Percentiles rank a stretch among this genome's conserved stretches.
Conservation (phyloP, 2,888 invertebrate species). For the Agrotis segetum region DNA sequence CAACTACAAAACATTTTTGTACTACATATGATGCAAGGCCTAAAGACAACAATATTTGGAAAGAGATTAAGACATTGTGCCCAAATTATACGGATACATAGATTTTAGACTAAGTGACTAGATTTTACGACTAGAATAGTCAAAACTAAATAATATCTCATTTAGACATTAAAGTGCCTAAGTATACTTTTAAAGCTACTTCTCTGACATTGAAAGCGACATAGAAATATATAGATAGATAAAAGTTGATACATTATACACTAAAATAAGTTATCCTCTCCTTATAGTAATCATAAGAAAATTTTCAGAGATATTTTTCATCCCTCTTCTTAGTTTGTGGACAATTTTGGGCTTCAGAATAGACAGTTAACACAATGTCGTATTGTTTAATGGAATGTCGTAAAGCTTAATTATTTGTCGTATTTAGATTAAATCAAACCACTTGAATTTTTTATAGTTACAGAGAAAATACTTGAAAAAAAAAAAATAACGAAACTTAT, state of each 20-base stretch:
- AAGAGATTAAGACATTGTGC: constrained; percentile 64
- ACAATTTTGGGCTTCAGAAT: constrained; percentile 50
- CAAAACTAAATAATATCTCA: constrained; percentile 67
- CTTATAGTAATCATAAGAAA: constrained; percentile 90
- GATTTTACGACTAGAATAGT: constrained; percentile 68
- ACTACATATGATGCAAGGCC: constrained; percentile 53
- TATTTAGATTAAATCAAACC: neutral
- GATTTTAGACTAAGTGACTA: constrained; percentile 67
- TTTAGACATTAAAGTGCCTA: constrained; percentile 65
- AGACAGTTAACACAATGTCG: constrained; percentile 4
- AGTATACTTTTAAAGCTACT: constrained; percentile 72
- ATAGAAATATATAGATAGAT: constrained; percentile 85
- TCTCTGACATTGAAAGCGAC: constrained; percentile 87
- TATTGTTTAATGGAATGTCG: constrained; percentile 44
- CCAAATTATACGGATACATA: constrained; percentile 64
- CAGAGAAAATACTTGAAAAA: constrained; percentile 11
- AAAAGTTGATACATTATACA: constrained; percentile 81
- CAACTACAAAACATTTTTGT: constrained; percentile 39
- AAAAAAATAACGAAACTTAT: neutral
- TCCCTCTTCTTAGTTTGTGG: constrained; percentile 64
- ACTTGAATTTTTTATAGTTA: neutral
- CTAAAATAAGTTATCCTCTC: constrained; percentile 85
- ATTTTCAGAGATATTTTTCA: constrained; percentile 75
- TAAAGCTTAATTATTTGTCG: constrained; percentile 14
- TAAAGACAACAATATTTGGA: constrained; percentile 49